phyloP scores from a whole-genome alignment of 1,140 invertebrate species.

The Pectinophora gossypiella region DNA sequence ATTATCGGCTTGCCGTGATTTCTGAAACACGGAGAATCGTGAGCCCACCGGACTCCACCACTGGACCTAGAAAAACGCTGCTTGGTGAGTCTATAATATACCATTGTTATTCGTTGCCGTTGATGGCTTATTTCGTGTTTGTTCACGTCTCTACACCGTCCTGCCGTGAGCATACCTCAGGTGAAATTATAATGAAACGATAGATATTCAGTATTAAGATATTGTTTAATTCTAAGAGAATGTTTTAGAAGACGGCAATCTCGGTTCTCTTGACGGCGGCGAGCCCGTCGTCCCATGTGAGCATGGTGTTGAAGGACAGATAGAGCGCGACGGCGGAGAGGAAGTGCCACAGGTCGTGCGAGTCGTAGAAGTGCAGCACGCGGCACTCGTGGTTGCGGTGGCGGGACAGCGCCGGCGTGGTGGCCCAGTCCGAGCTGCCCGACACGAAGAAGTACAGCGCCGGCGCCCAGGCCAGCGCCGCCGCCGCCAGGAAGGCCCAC shows the following conservation, averaged over 20 bases:
- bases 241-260: conserved; percentile 86
- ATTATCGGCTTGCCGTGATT: too few species aligned
- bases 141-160: too few species aligned
- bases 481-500: conserved; percentile 46
- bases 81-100: too few species aligned
- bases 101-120: too few species aligned
- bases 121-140: too few species aligned
- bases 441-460: conserved; percentile 62
- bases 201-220: too few species aligned
- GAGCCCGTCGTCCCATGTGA: conserved; percentile 90
- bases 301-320: conserved; percentile 90
- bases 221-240: too few species aligned
- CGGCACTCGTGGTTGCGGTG: conserved; percentile 85
- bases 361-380: conserved; percentile 88
- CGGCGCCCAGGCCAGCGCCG: conserved; percentile 45
- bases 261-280: conserved; percentile 80
- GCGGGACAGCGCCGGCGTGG: conserved; percentile 86
- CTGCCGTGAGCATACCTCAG: too few species aligned
- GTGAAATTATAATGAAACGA: too few species aligned
- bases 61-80: too few species aligned
- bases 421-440: conserved; percentile 56
- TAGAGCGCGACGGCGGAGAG: conserved; percentile 93
- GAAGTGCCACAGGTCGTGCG: conserved; percentile 95
- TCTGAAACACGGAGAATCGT: too few species aligned
- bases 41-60: too few species aligned